A percentile compares a stretch with the other conserved stretches of the same genome.
phyloP scores from a whole-genome alignment of 2,797 vertebrate genomes.

The Fundulus diaphanus region DNA sequence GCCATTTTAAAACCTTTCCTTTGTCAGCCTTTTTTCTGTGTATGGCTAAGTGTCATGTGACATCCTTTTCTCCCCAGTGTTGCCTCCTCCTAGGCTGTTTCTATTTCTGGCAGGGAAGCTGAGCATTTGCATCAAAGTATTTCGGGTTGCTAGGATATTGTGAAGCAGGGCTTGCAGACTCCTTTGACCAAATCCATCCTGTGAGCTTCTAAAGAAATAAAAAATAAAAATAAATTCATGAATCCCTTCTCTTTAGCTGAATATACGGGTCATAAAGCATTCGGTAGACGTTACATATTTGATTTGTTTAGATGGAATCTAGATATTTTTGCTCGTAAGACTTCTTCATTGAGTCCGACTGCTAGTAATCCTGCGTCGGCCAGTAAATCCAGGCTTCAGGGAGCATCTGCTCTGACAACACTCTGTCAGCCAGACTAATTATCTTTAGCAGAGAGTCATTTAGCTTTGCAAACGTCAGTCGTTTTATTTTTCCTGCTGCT shows the following conservation, averaged over 20 bases:
- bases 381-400: constrained; percentile 66
- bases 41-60: constrained; percentile 50
- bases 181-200: constrained; percentile 56
- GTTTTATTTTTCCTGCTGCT: constrained; percentile 27
- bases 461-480: constrained; percentile 26
- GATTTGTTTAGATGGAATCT: constrained; percentile 26
- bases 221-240: too few relatives aligned
- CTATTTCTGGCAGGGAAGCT: constrained; percentile 75
- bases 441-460: constrained; percentile 19
- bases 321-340: constrained; percentile 4
- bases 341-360: constrained; percentile 33
- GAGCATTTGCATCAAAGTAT: constrained; percentile 66
- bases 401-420: constrained; percentile 52
- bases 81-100: constrained; percentile 63
- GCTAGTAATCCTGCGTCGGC: constrained; percentile 66
- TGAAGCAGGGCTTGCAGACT: constrained; percentile 37
- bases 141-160: constrained; percentile 76
- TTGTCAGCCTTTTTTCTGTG: constrained; percentile 34
- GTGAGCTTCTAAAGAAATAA: constrained; percentile 15
- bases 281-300: constrained; percentile 26
- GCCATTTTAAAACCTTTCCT: constrained; percentile 33
- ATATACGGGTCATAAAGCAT: constrained; percentile 15
- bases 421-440: constrained; percentile 46
- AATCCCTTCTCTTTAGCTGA: constrained; percentile 23
- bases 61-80: constrained; percentile 42